phyloP scores from a whole-genome alignment of 2,888 invertebrate species.

The Tiphia femorata region DNA sequence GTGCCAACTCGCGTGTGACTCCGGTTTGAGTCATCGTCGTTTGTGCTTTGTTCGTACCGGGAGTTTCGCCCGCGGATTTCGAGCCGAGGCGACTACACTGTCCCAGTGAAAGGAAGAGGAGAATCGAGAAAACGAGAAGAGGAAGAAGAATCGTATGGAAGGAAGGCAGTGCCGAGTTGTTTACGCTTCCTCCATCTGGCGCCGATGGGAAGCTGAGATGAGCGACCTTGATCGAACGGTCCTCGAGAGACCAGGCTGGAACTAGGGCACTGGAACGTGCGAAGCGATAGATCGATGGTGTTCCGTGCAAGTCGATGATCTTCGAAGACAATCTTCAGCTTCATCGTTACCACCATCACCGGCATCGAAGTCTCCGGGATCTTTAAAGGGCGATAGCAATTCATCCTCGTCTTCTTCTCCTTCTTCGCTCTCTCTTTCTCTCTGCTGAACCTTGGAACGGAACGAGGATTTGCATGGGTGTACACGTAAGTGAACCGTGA shows the following conservation, averaged over 20 bases:
- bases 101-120: neutral
- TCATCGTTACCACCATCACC: too few species aligned
- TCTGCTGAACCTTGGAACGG: too few species aligned
- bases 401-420: neutral
- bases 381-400: too few species aligned
- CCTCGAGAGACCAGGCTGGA: slow-evolving; percentile 6
- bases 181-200: too few species aligned
- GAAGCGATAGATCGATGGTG: slow-evolving; percentile 15
- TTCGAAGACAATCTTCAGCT: too few species aligned
- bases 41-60: slow-evolving; percentile 10
- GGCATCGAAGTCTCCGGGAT: too few species aligned
- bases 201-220: slow-evolving; percentile 8
- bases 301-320: too few species aligned
- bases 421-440: neutral
- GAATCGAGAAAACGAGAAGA: neutral
- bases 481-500: slow-evolving; percentile 47
- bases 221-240: slow-evolving; percentile 21
- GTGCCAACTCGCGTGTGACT: slow-evolving; percentile 50
- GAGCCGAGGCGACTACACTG: neutral
- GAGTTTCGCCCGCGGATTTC: slow-evolving; percentile 2
- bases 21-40: slow-evolving; percentile 36
- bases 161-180: slow-evolving; percentile 20
- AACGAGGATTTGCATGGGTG: slow-evolving; percentile 44
- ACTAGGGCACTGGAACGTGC: slow-evolving; percentile 17
- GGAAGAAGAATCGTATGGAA: neutral